Base-by-base conservation (phyloP, 2,888 invertebrate genomes). In the Hirtodrosophila cameraria region DNA sequence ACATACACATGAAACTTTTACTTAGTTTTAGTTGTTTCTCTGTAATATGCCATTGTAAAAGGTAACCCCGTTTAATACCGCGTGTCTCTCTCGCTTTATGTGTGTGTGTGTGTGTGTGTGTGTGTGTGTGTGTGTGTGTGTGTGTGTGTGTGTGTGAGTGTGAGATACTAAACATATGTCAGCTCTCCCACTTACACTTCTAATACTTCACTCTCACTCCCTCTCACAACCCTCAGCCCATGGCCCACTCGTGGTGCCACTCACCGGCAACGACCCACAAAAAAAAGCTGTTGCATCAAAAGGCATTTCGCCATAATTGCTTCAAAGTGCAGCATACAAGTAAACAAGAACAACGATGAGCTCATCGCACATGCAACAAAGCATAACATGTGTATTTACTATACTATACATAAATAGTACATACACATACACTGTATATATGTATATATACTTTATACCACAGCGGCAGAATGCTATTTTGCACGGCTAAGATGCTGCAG, bases 81-180 rank as follows among this genome's bases (percentile, higher is more conserved):
- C 35, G 16, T 70, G 59, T 33, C 53, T 31, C 43, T 53, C 64
- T 54, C 48, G 30, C 31, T 23, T 8, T 7, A 2, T 8, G 9
- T n/a, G 18, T 12, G 28, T 20, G 13, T n/a, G 35, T 43, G n/a
- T n/a, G n/a, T n/a, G n/a, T n/a, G n/a, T n/a, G n/a, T n/a, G n/a
- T n/a, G n/a, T n/a, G n/a, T 45, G 58, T 18, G 8, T 7, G 8
- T 23, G 23, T 8, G 8, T 28, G n/a, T 11, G 25, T 45, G 58
- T 18, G 8, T 7, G 8, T 23, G 23, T 8, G 8, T 28, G n/a
- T 11, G 31, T 31, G 30, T 50, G 27, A 31, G 30, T 48, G 55
- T 75, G 79, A 53, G 76, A 73, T 35, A 38, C 8, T 28, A 58
- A 55, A 57, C 79, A 79, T 53, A 75, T 79, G 79, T 11, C 38